Evolutionary conservation across 2,888 invertebrate species (phyloP), one percentile per base, ranked within the genome.

Genomic region (Ophion slaviceki): DNA sequence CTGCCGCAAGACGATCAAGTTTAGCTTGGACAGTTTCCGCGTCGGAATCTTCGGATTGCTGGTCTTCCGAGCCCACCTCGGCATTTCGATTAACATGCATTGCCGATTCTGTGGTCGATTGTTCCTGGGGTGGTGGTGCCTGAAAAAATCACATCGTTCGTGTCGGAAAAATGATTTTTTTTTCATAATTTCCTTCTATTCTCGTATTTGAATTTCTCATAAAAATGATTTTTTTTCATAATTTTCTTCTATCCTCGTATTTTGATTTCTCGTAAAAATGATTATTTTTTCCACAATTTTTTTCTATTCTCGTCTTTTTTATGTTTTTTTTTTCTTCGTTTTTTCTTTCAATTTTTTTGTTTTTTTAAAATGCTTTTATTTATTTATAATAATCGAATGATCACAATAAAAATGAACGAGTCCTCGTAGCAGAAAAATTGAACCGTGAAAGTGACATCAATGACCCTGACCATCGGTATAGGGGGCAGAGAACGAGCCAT

Each of bases 61-160:
- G 68, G 28, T 84, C 85, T 20, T 87, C 83, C 24, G 88, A 88
- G 32, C 87, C 88, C 2, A 90, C 24, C 47, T 92, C 84, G 0
- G 89, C 88, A 86, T 79, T 92, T 92, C 4, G 72, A 4, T 5
- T 90, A n/a, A 32, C 57, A 17, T 53, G 6, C 7, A 28, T 90
- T 8, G 85, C 74, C 5, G 90, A 89, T 57, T 92, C 92, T 5
- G 88, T 88, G 5, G 87, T 80, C 0, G 90, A 88, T 28, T 90
- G 89, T 84, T 91, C 91, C 8, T 90, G 89, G 7, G 88, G 76
- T 2, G 88, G 87, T 45, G 82, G 28, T 20, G 82, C 57, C 91
- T 89, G 80, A 5, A 62, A 68, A 59, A 45, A 20, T 61, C 53
- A 28, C 20, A 6, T 14, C n/a, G 7, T 45, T 68, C 20, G 11